Evolutionary conservation across 92 coral and sea anemone species (phyloP).

Genomic region (Anthopleura xanthogrammica): DNA sequence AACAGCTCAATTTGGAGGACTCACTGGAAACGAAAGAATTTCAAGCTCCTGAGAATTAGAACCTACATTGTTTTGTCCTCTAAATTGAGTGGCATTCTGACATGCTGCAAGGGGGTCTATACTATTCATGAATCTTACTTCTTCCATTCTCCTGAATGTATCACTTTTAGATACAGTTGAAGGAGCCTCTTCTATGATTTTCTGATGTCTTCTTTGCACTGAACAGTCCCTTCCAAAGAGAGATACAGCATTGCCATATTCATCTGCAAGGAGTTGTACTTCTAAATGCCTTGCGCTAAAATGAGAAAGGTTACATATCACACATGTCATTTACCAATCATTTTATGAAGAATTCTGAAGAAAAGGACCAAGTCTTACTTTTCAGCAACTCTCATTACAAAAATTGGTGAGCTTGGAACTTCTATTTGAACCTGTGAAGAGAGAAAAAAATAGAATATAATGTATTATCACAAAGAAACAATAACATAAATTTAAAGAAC

Average conservation of each 20-base stretch:
- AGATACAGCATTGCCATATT: conserved; percentile 88
- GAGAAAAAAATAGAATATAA: not conserved
- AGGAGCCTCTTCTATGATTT: conserved; percentile 96
- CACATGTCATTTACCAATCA: not conserved
- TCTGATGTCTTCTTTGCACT: conserved; percentile 95
- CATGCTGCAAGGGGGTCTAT: no score
- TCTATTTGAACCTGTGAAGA: conserved; percentile 75
- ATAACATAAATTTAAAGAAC: not conserved
- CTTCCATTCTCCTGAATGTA: conserved; percentile 82
- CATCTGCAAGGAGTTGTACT: conserved; percentile 92
- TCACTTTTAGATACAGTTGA: conserved; percentile 80
- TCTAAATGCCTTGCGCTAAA: conserved; percentile 92
- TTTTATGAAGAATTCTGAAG: no score
- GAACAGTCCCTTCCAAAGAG: conserved; percentile 96
- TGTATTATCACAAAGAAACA: not conserved
- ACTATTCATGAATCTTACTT: conserved; percentile 39
- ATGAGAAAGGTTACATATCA: not conserved
- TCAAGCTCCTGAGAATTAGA: no score
- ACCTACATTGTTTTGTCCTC: no score
- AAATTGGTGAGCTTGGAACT: conserved; percentile 97
- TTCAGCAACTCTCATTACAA: conserved; percentile 93
- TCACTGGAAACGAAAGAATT: no score
- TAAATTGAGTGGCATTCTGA: no score
- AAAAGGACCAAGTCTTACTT: conserved; percentile 47
- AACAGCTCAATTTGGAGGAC: not conserved